Evolutionary conservation across 2,888 invertebrate species (phyloP), one percentile per base, ranked within the genome.

Genomic region (Leucophenga maculata): DNA sequence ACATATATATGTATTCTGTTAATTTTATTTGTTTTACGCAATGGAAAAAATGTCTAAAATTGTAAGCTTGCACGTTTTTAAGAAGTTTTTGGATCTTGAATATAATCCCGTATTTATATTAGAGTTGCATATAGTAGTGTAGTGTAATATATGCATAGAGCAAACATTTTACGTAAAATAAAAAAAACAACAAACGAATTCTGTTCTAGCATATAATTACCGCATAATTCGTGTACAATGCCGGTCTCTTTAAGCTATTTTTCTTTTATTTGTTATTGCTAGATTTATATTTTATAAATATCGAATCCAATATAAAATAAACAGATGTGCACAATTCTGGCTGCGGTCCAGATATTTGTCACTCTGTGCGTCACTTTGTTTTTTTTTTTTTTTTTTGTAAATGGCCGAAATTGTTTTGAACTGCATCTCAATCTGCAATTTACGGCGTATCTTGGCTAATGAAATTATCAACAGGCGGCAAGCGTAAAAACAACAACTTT

Each of bases 271-370:
- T 26, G 26, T 3, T 26, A 4, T 26, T 26, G 26, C 26, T 4
- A 26, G 26, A 3, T 26, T 39, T 39, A 8, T 39, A n/a, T n/a
- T n/a, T n/a, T n/a, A 11, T 8, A 39, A 39, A 39, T 39, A 39
- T 39, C 8, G 11, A 39, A 39, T 39, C 11, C 39, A 26, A 68
- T 74, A 69, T 72, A 66, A 71, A 80, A 77, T 76, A 76, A 78
- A 75, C 79, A 79, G 79, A 79, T 80, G 79, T 82, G 76, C 74
- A 74, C 73, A 39, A 69, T 73, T 80, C 79, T 79, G 79, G 79
- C 79, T 78, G 18, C 6, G 6, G 65, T 69, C 83, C 79, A 79
- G 78, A 74, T 18, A 71, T 39, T 11, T 39, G 39, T 8, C 26
- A 26, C 26, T 26, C 26, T 39, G 11, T 8, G 11, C 39, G 39